Conservation (phyloP, 1,140 invertebrate species). For the Ylistrum balloti region DNA sequence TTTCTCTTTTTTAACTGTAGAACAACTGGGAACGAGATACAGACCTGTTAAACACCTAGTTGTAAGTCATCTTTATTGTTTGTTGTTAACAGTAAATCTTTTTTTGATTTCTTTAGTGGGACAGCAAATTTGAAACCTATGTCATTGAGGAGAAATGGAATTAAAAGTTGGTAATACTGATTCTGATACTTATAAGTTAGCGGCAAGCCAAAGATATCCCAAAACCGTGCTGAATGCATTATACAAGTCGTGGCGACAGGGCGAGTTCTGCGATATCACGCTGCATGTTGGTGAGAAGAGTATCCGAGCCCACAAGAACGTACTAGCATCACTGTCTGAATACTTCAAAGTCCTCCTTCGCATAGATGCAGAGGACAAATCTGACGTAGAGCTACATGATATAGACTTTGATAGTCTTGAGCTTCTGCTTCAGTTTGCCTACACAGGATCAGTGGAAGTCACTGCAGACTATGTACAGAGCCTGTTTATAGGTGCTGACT, state of each 20-base stretch:
- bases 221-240: neutral
- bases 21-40: no score
- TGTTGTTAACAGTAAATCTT: no score
- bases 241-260: neutral
- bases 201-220: neutral
- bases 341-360: constrained; percentile 4
- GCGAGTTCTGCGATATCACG: neutral
- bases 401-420: neutral
- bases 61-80: no score
- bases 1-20: no score
- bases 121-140: no score
- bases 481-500: neutral
- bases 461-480: neutral
- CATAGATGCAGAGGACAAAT: neutral
- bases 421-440: constrained; percentile 18
- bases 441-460: neutral
- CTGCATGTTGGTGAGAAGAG: constrained; percentile 4
- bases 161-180: neutral
- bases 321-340: neutral
- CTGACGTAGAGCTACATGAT: neutral
- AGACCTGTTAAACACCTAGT: no score
- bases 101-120: no score
- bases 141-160: neutral
- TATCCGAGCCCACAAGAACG: neutral
- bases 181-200: neutral